Conservation (phyloP, 2,797 vertebrate genomes). For the Chelidonichthys spinosus region DNA sequence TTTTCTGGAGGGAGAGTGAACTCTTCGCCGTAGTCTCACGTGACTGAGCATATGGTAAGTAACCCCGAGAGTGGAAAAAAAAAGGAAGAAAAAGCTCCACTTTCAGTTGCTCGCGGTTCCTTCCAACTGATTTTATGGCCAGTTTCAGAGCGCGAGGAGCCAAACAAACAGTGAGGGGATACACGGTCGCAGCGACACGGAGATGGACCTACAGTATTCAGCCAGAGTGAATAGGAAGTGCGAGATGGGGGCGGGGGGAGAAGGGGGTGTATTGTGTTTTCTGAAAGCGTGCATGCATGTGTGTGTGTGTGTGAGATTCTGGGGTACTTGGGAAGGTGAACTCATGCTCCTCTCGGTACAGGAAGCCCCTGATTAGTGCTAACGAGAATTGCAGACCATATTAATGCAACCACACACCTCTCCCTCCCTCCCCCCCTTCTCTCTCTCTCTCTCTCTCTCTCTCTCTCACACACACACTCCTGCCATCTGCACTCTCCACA, state of each 20-base stretch:
- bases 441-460: constrained; percentile 35
- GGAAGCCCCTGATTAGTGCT: constrained; percentile 89
- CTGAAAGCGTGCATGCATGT: constrained; percentile 44
- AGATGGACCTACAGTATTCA: constrained; percentile 34
- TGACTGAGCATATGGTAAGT: constrained; percentile 78
- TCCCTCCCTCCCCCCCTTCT: constrained; percentile 54
- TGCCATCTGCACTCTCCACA: constrained; percentile 83
- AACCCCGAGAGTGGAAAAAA: constrained; percentile 75
- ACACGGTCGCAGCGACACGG: constrained; percentile 44
- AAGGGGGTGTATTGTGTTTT: constrained; percentile 53
- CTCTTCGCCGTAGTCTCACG: constrained; percentile 64
- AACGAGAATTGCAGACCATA: constrained; percentile 88
- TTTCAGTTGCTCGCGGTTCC: constrained; percentile 68
- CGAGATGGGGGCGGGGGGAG: constrained; percentile 42
- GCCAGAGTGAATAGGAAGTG: constrained; percentile 49
- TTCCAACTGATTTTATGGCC: constrained; percentile 80
- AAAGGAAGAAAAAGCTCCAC: constrained; percentile 68
- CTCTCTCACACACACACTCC: constrained; percentile 30
- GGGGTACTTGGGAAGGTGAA: constrained; percentile 82
- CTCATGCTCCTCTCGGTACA: constrained; percentile 81
- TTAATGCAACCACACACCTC: constrained; percentile 89
- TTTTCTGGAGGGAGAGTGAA: constrained; percentile 50
- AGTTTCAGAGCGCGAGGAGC: constrained; percentile 62
- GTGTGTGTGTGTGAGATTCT: constrained; percentile 62
- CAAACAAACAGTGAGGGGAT: constrained; percentile 73